phyloP scores from a whole-genome alignment of 1,140 invertebrate genomes.

The Epicauta chinensis region DNA sequence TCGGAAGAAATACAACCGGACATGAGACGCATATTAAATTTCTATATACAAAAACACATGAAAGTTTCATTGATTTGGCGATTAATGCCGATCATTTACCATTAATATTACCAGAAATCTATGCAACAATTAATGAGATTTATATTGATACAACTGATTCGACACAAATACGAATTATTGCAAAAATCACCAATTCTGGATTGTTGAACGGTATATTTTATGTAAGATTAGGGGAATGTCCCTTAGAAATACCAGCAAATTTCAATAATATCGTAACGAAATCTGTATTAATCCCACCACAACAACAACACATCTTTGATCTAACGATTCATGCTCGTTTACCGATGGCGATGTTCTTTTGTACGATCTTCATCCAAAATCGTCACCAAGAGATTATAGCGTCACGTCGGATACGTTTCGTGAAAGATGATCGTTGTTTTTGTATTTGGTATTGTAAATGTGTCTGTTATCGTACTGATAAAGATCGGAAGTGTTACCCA shows the following conservation, averaged over 20 bases:
- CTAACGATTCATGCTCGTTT: conserved; percentile 34
- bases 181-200: conserved; percentile 44
- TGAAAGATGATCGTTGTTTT: conserved; percentile 43
- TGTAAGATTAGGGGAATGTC: conserved; percentile 42
- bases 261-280: conserved; percentile 40
- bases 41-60: conserved; percentile 39
- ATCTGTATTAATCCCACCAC: conserved; percentile 40
- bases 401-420: conserved; percentile 39
- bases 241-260: conserved; percentile 39
- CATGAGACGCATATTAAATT: conserved; percentile 40
- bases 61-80: conserved; percentile 43
- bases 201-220: conserved; percentile 39
- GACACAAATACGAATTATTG: conserved; percentile 40
- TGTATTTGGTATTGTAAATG: conserved; percentile 46
- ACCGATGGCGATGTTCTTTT: conserved; percentile 41
- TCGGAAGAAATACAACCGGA: conserved; percentile 35
- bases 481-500: conserved; percentile 37
- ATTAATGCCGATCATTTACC: conserved; percentile 43
- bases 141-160: conserved; percentile 41
- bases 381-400: conserved; percentile 41
- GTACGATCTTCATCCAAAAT: conserved; percentile 43
- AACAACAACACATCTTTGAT: conserved; percentile 41
- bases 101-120: conserved; percentile 38
- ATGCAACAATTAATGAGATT: conserved; percentile 43
- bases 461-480: conserved; percentile 36